Evolutionary conservation across 2,797 vertebrate genomes (phyloP).

Genomic region (Typhlichthys subterraneus): DNA sequence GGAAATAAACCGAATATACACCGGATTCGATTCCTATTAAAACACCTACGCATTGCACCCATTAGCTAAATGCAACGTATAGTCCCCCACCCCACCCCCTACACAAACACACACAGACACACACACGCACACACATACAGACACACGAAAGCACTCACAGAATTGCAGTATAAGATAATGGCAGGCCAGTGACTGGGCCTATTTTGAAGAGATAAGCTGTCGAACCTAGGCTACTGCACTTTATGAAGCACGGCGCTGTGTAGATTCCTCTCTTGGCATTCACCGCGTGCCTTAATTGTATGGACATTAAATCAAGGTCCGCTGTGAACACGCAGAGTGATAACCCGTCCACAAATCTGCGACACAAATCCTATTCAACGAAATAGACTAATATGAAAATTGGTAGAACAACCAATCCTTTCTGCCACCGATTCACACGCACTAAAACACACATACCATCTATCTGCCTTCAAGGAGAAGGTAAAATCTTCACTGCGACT

Average conservation of each 20-base stretch:
- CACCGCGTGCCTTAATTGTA: constrained; percentile 99
- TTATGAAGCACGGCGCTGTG: constrained; percentile 47
- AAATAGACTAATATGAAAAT: constrained; percentile 8
- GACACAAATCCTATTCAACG: constrained; percentile 29
- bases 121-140: constrained; percentile 16
- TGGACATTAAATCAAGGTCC: constrained; percentile 99
- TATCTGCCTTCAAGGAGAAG: constrained; percentile 50
- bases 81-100: constrained; percentile 16
- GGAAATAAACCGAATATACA: too few relatives aligned
- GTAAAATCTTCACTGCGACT: constrained; percentile 48
- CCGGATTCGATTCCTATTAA: too few relatives aligned
- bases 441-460: constrained; percentile 26
- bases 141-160: constrained; percentile 9
- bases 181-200: constrained; percentile 21
- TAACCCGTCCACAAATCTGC: constrained; percentile 54
- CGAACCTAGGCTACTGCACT: not conserved
- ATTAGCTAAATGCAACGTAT: constrained; percentile 34
- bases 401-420: constrained; percentile 22
- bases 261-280: constrained; percentile 91
- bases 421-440: constrained; percentile 23
- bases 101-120: constrained; percentile 10
- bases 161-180: not conserved
- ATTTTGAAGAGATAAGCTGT: not conserved
- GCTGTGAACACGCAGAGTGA: constrained; percentile 99
- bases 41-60: constrained; percentile 65